Base-by-base conservation (phyloP, 2,888 invertebrate genomes). In the Rutpela maculata region DNA sequence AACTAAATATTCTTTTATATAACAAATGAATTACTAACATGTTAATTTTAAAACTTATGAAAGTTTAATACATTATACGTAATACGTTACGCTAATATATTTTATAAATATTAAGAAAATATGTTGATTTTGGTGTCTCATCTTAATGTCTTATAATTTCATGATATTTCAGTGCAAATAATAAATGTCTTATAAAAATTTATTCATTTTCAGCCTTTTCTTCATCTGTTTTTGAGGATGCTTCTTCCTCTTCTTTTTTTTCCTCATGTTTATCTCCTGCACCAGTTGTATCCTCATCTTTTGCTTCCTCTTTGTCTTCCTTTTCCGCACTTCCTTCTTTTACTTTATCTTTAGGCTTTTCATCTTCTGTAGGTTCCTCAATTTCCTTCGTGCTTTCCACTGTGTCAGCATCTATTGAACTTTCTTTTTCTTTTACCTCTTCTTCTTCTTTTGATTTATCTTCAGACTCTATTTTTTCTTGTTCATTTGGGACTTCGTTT, bases 401-500 rank as follows among this genome's bases (percentile, higher is more conserved):
- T 19, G 67, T 68, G 10, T 76, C 75, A 56, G 83, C 83, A 77
- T 78, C 74, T 12, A 63, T 66, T 17, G 71, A 75, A 26, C 74
- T 70, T 11, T 78, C 87, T 84, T 84, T 87, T 86, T 57, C 88
- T 81, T 84, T 87, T 86, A 80, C 85, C 88, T 87, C 88, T 69
- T 88, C 86, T 70, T 86, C 82, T 74, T 86, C 82, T 74, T 78
- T 76, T 31, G 74, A 15, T 88, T 87, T 88, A 70, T 89, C 87
- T 68, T 86, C 83, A 75, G 87, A 87, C 22, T 79, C 77, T 65
- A 72, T 22, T 38, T 56, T 43, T 59, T 75, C 75, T 79, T 73
- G 80, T 73, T 79, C 72, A 31, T 73, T 79, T 85, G 88, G 83
- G 76, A 79, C 80, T 72, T 82, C 78, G 18, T 83, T 78, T 80